These are phyloP conservation scores for Bibio marci DNA, from an alignment of 2,888 invertebrate species.

Conservation along the genomic window DNA sequence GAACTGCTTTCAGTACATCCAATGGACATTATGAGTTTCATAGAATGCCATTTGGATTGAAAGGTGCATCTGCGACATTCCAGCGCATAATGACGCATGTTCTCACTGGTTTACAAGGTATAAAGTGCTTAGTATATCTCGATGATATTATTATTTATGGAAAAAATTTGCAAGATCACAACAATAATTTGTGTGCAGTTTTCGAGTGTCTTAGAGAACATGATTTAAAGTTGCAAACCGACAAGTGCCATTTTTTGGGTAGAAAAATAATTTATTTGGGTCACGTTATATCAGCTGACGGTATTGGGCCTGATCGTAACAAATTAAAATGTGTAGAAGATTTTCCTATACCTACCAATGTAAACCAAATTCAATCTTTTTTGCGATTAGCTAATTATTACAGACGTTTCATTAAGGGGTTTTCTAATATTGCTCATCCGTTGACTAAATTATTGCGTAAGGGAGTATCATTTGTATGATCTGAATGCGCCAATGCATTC, in stretches of 20 bases:
- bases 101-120: neutral
- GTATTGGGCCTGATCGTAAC: conserved; percentile 13
- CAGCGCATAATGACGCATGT: conserved; percentile 6
- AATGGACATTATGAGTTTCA: conserved; percentile 9
- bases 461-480: neutral
- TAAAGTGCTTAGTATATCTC: conserved; percentile 6
- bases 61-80: conserved; percentile 7
- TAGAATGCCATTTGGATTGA: conserved; percentile 6
- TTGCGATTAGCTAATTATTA: conserved; percentile 16
- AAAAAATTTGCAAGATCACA: conserved; percentile 13
- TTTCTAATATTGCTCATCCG: conserved; percentile 3
- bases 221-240: conserved; percentile 14
- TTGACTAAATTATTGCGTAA: neutral
- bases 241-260: conserved; percentile 13
- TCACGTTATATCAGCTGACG: conserved; percentile 16
- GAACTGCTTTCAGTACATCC: conserved; percentile 10
- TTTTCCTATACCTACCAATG: conserved; percentile 12
- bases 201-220: conserved; percentile 11
- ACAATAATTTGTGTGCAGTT: conserved; percentile 9
- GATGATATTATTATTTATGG: conserved; percentile 9
- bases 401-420: conserved; percentile 10
- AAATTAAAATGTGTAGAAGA: conserved; percentile 14
- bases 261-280: conserved; percentile 13
- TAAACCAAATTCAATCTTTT: conserved; percentile 16
- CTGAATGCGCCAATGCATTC: too few species aligned